Evolutionary conservation across 2,888 invertebrate species (phyloP), one percentile per base, ranked within the genome.

Genomic region (Erebia ligea): DNA sequence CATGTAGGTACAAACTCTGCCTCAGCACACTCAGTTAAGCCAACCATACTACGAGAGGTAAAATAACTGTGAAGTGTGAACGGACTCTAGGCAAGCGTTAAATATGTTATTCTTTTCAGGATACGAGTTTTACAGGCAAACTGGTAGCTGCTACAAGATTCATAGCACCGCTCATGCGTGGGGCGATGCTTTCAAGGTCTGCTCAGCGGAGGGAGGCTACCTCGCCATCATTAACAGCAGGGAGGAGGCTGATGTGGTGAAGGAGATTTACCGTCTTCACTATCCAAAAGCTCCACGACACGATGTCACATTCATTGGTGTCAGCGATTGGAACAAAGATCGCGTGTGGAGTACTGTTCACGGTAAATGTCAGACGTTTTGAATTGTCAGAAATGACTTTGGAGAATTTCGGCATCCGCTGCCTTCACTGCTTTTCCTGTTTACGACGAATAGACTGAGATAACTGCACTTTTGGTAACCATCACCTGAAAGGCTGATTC

Each of bases 341-440:
- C 76, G 77, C 5, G 77, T 76, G 13, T 78, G 75, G 76, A 61
- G 77, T 13, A 80, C 78, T 62, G 73, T 75, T 58, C 74, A 78
- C 11, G 78, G 78, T 77, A 58, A 58, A n/a, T n/a, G n/a, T n/a
- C n/a, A n/a, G 64, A 59, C 54, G 62, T 73, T 59, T 6, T 34
- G 6, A 34, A 34, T 48, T 5, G 13, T 48, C 48, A 48, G 13
- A 48, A 48, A 11, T 15, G 48, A 3, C 13, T 45, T 45, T 15
- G 3, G 15, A 13, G 15, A 48, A 13, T 48, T 48, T 15, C 13
- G 48, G 13, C 13, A 9, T 48, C 34, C 6, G 34, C 6, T 34
- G 34, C 6, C 34, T 34, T 21, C 2, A 21, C 1, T 21, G 21
- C 21, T n/a, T n/a, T n/a, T n/a, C n/a, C n/a, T n/a, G n/a, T n/a